These are phyloP conservation scores for Pollenia angustigena DNA, from an alignment of 2,888 invertebrate species.

Conservation along the genomic window DNA sequence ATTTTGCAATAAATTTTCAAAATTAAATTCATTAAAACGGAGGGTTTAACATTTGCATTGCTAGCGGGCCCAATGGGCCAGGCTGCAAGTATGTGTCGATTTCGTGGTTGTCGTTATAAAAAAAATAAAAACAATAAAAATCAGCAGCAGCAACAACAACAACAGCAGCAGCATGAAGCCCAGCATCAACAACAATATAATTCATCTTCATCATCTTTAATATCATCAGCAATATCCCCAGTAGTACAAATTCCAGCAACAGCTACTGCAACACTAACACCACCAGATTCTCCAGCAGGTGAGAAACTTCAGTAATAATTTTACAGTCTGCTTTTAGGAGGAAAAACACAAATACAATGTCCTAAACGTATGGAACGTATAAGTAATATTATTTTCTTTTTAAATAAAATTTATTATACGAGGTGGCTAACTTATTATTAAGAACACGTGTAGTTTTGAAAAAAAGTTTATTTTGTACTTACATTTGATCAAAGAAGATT, in stretches of 20 bases:
- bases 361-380: background rate
- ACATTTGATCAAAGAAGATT: no score
- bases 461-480: background rate
- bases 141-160: conserved; percentile 65
- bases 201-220: conserved; percentile 64
- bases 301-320: conserved; percentile 15
- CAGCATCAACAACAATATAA: conserved; percentile 63
- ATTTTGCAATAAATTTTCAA: conserved; percentile 77
- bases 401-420: conserved; percentile 9
- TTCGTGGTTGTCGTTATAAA: conserved; percentile 91
- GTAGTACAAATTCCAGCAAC: conserved; percentile 28
- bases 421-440: background rate
- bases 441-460: background rate
- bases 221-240: conserved; percentile 41
- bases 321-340: background rate
- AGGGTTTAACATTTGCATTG: conserved; percentile 84
- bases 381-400: conserved; percentile 1
- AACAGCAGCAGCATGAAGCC: conserved; percentile 56
- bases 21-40: conserved; percentile 84
- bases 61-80: conserved; percentile 88
- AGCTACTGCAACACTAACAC: conserved; percentile 38
- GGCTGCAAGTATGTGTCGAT: conserved; percentile 92
- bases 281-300: conserved; percentile 63
- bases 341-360: background rate
- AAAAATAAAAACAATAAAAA: conserved; percentile 86